Conservation (phyloP, 2,797 vertebrate species). For the Sebastes vulpes region DNA sequence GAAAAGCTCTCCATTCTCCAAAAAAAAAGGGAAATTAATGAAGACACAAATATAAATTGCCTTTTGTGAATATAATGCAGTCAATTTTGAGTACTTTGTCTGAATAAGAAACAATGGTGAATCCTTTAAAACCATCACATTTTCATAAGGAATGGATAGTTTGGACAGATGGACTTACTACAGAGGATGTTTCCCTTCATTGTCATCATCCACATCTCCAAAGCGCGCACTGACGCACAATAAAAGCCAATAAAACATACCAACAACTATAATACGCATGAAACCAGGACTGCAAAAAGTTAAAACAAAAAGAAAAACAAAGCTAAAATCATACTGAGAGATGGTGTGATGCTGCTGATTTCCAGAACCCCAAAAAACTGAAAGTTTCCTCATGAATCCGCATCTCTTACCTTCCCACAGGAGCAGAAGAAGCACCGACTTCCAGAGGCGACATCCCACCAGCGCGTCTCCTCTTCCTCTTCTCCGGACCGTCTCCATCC, state of each 20-base stretch:
- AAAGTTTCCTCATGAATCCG: constrained; percentile 34
- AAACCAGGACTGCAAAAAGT: neutral
- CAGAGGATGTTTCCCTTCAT: neutral
- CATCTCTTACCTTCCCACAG: constrained; percentile 77
- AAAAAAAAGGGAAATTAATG: too few relatives aligned
- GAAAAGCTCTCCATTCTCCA: too few relatives aligned
- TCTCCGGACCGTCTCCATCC: constrained; percentile 63
- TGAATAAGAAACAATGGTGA: too few relatives aligned
- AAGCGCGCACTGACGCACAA: neutral
- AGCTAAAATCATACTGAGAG: too few relatives aligned
- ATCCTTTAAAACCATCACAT: too few relatives aligned
- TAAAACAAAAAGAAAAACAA: neutral
- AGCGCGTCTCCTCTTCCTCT: constrained; percentile 36
- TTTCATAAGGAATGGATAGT: too few relatives aligned
- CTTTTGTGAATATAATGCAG: too few relatives aligned
- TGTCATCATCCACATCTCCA: neutral
- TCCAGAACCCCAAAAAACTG: neutral
- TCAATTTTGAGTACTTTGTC: too few relatives aligned
- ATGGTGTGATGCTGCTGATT: neutral
- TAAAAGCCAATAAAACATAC: neutral
- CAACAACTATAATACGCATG: too few relatives aligned
- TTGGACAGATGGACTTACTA: too few relatives aligned
- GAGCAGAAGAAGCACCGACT: constrained; percentile 63
- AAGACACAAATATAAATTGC: too few relatives aligned
- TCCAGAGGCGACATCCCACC: constrained; percentile 60